Conservation (phyloP, 2,797 vertebrate species). For the Eulemur coronatus region DNA sequence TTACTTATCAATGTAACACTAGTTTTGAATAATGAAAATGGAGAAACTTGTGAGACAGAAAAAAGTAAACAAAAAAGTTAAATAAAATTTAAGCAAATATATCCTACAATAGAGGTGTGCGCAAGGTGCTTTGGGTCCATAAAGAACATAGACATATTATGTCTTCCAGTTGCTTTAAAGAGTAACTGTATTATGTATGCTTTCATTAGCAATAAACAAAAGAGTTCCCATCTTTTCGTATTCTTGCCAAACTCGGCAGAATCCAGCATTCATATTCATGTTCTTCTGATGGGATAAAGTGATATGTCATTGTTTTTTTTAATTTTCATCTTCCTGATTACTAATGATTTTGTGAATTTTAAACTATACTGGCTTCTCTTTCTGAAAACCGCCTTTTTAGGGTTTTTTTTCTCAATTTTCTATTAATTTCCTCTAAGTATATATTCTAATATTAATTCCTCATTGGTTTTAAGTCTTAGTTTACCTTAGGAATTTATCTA, state of each 20-base stretch:
- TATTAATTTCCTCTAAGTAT: neutral
- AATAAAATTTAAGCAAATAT: neutral
- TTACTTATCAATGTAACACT: neutral
- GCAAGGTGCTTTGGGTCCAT: neutral
- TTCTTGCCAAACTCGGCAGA: neutral
- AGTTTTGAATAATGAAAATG: constrained; percentile 7
- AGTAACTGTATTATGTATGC: neutral
- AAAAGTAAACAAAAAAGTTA: neutral
- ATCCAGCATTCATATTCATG: neutral
- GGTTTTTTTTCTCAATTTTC: neutral
- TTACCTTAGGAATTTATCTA: neutral
- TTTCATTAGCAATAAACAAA: neutral
- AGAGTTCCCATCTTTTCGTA: neutral
- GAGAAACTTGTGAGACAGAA: neutral
- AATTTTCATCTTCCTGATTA: neutral
- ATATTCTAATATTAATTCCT: neutral
- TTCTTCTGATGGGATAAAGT: neutral
- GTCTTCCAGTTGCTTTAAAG: neutral
- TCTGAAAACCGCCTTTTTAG: neutral
- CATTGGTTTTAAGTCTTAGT: neutral
- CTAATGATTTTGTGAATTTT: neutral
- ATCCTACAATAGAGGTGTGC: neutral
- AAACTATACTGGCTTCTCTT: neutral
- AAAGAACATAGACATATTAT: neutral
- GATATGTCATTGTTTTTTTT: neutral